A percentile compares a stretch with the other conserved stretches of the same genome.
Evolutionary conservation across 2,797 vertebrate genomes (phyloP).

Genomic region (Petrocephalus sullivani): DNA sequence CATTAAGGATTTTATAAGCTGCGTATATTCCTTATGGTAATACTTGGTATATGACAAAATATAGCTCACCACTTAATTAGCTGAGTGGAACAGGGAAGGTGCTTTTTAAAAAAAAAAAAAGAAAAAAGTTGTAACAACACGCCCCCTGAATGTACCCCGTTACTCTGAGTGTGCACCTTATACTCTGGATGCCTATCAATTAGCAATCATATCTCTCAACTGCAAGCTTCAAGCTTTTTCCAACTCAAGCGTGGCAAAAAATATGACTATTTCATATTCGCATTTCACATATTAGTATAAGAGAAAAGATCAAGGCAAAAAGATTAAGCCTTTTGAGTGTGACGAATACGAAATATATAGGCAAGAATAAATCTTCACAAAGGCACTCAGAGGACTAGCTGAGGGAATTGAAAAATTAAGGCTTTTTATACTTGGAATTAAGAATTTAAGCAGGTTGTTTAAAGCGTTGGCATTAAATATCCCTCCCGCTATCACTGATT

Average conservation of each 20-base stretch:
- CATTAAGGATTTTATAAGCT: constrained; percentile 22
- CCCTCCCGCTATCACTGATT: neutral
- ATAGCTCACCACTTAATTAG: neutral
- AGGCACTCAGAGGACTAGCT: neutral
- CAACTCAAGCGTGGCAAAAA: neutral
- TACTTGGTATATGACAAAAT: neutral
- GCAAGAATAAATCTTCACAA: neutral
- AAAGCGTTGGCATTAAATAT: neutral
- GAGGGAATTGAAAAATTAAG: neutral
- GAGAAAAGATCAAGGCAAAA: neutral
- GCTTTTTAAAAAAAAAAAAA: neutral
- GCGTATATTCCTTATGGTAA: constrained; percentile 15
- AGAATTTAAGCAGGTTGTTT: neutral
- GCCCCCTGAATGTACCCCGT: neutral
- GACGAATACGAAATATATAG: neutral
- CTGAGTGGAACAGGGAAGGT: neutral
- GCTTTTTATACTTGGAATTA: constrained; percentile 6
- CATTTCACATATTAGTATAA: neutral
- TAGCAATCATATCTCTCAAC: neutral
- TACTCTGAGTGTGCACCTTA: neutral
- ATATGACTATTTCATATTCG: constrained; percentile 11
- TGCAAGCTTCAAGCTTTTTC: neutral
- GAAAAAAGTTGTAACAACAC: neutral
- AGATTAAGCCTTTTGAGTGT: neutral
- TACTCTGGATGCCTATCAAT: neutral